Conservation (phyloP, 2,113 vertebrate genomes). For the Platysternon megacephalum region DNA sequence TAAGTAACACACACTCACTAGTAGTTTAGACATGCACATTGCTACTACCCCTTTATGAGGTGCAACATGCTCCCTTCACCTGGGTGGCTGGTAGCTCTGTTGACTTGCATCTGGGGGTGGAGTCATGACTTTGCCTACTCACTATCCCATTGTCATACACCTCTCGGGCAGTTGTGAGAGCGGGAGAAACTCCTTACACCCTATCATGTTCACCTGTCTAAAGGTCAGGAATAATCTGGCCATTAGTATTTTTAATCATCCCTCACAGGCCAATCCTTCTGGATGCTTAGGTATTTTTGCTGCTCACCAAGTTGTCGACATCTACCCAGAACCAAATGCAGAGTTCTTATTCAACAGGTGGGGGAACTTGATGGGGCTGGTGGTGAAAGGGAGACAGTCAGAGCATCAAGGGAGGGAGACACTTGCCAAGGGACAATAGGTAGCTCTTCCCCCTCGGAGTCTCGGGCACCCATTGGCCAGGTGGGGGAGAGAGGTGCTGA, state of each 20-base stretch:
- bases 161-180: background rate
- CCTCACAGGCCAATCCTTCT: no score
- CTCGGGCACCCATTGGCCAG: no score
- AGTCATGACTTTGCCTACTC: background rate
- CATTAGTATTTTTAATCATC: no score
- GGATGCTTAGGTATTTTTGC: background rate
- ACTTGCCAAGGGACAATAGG: no score
- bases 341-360: background rate
- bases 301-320: background rate
- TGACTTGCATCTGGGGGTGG: background rate
- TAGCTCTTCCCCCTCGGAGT: no score
- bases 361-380: no score
- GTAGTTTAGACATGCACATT: background rate
- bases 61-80: background rate
- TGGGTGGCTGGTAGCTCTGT: background rate
- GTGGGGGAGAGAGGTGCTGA: no score
- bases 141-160: background rate
- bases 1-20: background rate
- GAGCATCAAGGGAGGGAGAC: no score
- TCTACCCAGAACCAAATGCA: background rate
- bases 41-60: background rate
- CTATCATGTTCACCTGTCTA: no score
- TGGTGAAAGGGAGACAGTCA: no score
- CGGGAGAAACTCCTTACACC: no score
- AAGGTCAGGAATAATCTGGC: no score